Conservation (phyloP, 2,113 vertebrate species). For the Tachysurus fulvidraco region DNA sequence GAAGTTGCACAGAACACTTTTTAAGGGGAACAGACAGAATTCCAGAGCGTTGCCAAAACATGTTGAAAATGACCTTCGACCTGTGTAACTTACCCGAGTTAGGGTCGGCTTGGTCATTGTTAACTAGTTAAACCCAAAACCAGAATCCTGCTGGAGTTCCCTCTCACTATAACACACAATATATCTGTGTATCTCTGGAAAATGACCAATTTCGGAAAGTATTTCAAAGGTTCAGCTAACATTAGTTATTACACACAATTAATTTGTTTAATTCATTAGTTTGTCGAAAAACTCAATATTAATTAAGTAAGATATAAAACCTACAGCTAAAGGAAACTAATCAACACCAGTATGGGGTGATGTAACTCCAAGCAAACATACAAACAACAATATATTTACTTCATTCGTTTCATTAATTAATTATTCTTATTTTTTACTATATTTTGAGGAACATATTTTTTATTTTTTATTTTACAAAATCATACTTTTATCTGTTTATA, state of each 20-base stretch:
- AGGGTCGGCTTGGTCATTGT: neutral
- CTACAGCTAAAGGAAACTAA: neutral
- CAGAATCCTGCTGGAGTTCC: neutral
- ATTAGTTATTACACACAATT: neutral
- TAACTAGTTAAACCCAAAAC: neutral
- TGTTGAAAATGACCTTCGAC: neutral
- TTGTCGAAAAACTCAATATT: neutral
- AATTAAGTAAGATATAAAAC: neutral
- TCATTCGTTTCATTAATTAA: no score
- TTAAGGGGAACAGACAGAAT: neutral
- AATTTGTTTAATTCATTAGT: no score
- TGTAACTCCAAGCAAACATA: neutral
- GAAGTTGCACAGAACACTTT: neutral
- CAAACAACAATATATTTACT: no score
- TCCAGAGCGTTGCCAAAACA: neutral
- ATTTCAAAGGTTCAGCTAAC: neutral
- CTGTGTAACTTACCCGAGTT: neutral
- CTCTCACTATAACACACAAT: neutral
- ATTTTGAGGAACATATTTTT: neutral
- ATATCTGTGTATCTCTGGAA: neutral
- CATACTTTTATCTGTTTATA: no score
- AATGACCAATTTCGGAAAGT: neutral
- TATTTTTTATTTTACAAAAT: no score
- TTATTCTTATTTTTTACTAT: no score
- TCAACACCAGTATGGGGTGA: neutral